phyloP scores from a whole-genome alignment of 2,888 invertebrate genomes.

The Volucella inanis region DNA sequence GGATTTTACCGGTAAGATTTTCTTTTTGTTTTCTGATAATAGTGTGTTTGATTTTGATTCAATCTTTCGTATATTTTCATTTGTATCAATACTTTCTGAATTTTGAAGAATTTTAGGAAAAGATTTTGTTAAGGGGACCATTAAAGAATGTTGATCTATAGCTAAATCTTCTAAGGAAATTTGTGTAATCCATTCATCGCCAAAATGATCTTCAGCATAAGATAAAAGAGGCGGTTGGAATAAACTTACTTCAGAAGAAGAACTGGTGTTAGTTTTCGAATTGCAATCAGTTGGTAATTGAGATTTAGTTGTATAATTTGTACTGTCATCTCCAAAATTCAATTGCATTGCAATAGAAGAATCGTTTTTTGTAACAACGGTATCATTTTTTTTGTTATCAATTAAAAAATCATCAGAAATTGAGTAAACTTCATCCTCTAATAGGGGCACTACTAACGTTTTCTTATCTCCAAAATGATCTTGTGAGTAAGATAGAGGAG shows the following conservation, averaged over 20 bases:
- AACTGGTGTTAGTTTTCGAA: too few relatives aligned
- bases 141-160: background rate
- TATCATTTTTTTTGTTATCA: too few relatives aligned
- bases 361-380: too few relatives aligned
- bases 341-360: too few relatives aligned
- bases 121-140: background rate
- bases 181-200: background rate
- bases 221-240: background rate
- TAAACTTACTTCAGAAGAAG: background rate
- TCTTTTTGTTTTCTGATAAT: background rate
- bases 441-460: background rate
- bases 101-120: background rate
- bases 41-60: background rate
- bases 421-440: background rate
- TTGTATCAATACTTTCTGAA: too few relatives aligned
- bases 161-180: background rate
- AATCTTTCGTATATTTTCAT: too few relatives aligned
- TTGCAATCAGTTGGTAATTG: too few relatives aligned
- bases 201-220: conserved; percentile 6
- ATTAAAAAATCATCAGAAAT: too few relatives aligned
- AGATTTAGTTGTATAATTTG: too few relatives aligned
- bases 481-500: conserved; percentile 18
- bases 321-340: too few relatives aligned
- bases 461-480: conserved; percentile 34
- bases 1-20: background rate